These are phyloP conservation scores for Beroe forskalii DNA, from an alignment of 37 sponge, comb jelly and placozoan genomes.

Conservation along the genomic window DNA sequence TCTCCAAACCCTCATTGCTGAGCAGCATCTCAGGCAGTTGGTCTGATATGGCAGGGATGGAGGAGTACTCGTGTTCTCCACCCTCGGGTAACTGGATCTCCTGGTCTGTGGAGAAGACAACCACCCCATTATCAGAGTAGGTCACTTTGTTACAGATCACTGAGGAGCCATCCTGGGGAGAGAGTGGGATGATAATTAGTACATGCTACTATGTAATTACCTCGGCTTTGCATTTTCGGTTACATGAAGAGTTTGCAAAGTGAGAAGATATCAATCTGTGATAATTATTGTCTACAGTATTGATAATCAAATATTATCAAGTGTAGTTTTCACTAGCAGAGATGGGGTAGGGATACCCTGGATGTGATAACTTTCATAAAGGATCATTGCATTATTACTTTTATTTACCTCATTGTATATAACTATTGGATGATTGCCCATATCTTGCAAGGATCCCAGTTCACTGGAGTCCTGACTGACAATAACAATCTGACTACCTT, in stretches of 20 bases:
- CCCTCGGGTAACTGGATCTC: conserved; percentile 57
- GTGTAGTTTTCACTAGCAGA: no score
- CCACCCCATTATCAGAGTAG: conserved; percentile 64
- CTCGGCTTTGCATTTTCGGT: no score
- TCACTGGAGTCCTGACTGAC: conserved; percentile 64
- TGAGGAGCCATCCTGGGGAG: conserved; percentile 15
- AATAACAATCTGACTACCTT: conserved; percentile 61
- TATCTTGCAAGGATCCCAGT: conserved; percentile 51
- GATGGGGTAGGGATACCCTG: no score
- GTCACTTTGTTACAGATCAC: conserved; percentile 64
- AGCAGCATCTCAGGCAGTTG: conserved; percentile 53
- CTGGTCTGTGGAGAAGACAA: conserved; percentile 65
- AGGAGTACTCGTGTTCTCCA: conserved; percentile 31
- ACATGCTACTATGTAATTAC: no score
- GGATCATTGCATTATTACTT: no score
- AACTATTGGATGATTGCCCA: conserved; percentile 51
- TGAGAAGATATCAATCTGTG: no score
- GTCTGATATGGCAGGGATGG: conserved; percentile 34
- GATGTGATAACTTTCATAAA: no score
- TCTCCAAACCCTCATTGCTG: conserved; percentile 38
- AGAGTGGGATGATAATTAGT: no score
- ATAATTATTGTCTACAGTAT: no score
- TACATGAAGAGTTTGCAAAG: no score
- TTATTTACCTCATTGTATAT: conserved; percentile 66
- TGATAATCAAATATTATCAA: no score